Base-by-base conservation (phyloP, 2,888 invertebrate genomes). In the Dione juno region DNA sequence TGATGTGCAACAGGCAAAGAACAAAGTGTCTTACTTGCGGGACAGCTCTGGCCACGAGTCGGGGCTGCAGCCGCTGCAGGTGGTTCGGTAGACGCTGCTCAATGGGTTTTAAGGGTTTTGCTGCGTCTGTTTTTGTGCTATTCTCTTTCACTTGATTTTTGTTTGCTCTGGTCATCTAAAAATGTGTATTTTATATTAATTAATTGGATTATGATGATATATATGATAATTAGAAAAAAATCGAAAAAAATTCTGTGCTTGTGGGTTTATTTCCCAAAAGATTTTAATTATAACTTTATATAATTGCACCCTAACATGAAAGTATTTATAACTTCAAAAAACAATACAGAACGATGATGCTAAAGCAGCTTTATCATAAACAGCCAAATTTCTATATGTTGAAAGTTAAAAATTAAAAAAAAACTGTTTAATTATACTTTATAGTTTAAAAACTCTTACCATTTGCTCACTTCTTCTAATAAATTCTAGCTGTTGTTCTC, bases 401-500 rank as follows among this genome's bases (percentile, higher is more conserved):
- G n/a, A n/a, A n/a, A n/a, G n/a, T n/a, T n/a, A n/a, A n/a, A n/a
- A n/a, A n/a, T n/a, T 28, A 28, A 28, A 28, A 28, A 28, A 28
- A 28, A 28, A 3, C 3, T 28, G 5, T 9, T 40, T 40, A 40
- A 40, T 40, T 10, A 11, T 40, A 40, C 8, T 3, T 8, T 9
- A n/a, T n/a, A 19, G 19, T 8, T 16, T n/a, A 11, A 19, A 50
- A 11, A 19, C 40, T 19, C 13, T 48, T 72, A 91, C 92, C 88
- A 90, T 92, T 76, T 87, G 94, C 81, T 96, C 93, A 59, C 88
- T 92, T 63, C 96, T 89, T 66, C 96, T 89, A 83, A 98, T 96
- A 80, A 95, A 94, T 84, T 97, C 97, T 54, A 96, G 81, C 77
- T 97, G 97, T 70, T 98, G 95, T 90, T 98, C 97, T 63, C 96